These are phyloP conservation scores for Nothura maculosa DNA, from an alignment of 2,797 vertebrate genomes.

Conservation along the genomic window DNA sequence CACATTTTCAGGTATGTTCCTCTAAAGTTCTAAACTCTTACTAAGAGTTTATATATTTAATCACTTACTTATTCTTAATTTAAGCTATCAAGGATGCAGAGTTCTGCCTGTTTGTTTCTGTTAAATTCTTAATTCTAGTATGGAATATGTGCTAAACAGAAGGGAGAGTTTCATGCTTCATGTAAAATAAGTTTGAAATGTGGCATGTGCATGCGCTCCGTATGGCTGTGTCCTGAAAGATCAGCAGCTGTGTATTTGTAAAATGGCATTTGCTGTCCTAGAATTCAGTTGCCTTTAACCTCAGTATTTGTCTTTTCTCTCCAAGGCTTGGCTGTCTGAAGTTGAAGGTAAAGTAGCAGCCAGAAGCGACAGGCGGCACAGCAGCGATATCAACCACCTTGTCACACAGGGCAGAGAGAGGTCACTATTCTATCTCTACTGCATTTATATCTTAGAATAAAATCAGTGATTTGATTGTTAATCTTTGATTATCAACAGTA, in stretches of 20 bases:
- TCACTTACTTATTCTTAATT: not conserved
- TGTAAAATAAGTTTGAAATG: not conserved
- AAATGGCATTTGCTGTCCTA: not conserved
- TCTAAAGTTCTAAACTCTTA: not conserved
- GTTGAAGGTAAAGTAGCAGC: constrained; percentile 95
- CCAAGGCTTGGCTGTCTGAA: constrained; percentile 95
- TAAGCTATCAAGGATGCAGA: not conserved
- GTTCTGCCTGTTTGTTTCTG: not conserved
- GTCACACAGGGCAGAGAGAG: constrained; percentile 97
- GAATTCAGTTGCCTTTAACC: not conserved
- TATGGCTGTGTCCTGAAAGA: not conserved
- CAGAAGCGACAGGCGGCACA: constrained; percentile 92
- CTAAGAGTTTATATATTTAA: not conserved
- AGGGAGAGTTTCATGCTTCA: not conserved
- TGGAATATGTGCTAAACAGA: not conserved
- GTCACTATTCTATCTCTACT: constrained; percentile 76
- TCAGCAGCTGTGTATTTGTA: not conserved
- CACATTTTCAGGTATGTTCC: not conserved
- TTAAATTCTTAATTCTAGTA: not conserved
- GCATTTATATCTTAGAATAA: not conserved
- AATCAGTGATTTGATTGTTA: not conserved
- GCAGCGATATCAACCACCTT: constrained; percentile 95
- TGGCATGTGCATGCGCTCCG: not conserved
- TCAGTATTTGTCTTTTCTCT: not conserved
- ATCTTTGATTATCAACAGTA: not conserved